phyloP scores from a whole-genome alignment of 2,113 vertebrate species.

The Cyrtonyx montezumae region DNA sequence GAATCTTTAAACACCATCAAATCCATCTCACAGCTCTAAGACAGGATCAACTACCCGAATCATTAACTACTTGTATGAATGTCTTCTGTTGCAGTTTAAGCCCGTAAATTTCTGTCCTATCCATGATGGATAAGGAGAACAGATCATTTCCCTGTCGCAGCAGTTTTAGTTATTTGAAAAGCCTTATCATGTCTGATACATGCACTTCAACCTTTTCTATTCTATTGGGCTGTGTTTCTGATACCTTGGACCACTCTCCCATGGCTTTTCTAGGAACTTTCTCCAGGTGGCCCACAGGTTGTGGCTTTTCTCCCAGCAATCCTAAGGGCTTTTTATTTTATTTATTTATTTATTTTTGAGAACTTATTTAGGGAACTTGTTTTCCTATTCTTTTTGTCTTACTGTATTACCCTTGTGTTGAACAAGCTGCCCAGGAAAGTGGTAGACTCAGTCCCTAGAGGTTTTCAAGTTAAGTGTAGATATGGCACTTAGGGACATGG shows the following conservation, averaged over 20 bases:
- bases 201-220: neutral
- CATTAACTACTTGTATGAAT: neutral
- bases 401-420: too few relatives aligned
- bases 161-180: neutral
- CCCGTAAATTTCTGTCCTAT: neutral
- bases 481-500: too few relatives aligned
- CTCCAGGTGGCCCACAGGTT: neutral
- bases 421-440: too few relatives aligned
- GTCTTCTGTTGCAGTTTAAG: neutral
- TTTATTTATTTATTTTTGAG: neutral
- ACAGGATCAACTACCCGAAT: neutral
- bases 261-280: neutral
- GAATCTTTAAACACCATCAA: constrained; percentile 20
- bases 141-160: neutral
- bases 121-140: neutral
- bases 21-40: neutral
- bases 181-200: neutral
- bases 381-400: neutral
- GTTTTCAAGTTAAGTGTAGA: too few relatives aligned
- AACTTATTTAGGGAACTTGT: neutral
- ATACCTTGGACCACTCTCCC: neutral
- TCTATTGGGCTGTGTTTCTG: neutral
- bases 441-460: too few relatives aligned
- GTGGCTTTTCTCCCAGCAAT: neutral
- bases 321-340: neutral